A percentile compares a stretch with the other conserved stretches of the same genome.
These are phyloP conservation scores for Drosophila triauraria DNA, from an alignment of 1,140 invertebrate species.

Conservation along the genomic window DNA sequence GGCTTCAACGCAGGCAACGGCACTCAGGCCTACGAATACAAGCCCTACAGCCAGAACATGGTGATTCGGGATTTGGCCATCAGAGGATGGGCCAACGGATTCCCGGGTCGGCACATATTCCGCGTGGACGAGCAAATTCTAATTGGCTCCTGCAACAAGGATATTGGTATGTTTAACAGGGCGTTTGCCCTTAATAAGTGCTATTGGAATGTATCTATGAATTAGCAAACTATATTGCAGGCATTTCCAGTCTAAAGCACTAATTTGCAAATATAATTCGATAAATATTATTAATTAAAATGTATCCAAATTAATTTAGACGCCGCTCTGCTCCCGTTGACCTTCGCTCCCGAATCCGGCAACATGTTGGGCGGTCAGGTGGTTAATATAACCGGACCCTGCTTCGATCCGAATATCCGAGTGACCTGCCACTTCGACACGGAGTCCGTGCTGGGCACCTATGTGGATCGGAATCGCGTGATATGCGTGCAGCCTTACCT, in stretches of 20 bases:
- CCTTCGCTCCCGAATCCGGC: conserved; percentile 96
- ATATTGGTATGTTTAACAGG: conserved; percentile 88
- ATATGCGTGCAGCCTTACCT: conserved; percentile 95
- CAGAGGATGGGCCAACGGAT: conserved; percentile 94
- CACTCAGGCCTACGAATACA: conserved; percentile 95
- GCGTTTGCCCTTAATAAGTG: conserved; percentile 34
- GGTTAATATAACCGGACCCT: conserved; percentile 97
- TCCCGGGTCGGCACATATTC: conserved; percentile 96
- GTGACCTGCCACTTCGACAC: conserved; percentile 93
- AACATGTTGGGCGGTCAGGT: conserved; percentile 94
- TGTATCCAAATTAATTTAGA: conserved; percentile 85
- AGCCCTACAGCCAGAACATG: conserved; percentile 94
- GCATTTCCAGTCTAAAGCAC: too few species aligned
- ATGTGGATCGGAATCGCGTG: conserved; percentile 92
- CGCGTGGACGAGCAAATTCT: conserved; percentile 97
- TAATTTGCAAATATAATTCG: too few species aligned
- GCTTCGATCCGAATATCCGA: conserved; percentile 90
- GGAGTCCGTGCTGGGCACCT: conserved; percentile 90
- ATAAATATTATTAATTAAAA: too few species aligned
- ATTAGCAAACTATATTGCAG: conserved; percentile 22
- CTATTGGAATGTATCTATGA: background rate
- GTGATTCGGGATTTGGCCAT: conserved; percentile 92
- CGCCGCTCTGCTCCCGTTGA: conserved; percentile 91
- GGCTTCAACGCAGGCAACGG: conserved; percentile 98
- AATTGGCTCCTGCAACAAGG: conserved; percentile 95